phyloP scores from a whole-genome alignment of 2,797 vertebrate genomes.

The Molossus molossus region DNA sequence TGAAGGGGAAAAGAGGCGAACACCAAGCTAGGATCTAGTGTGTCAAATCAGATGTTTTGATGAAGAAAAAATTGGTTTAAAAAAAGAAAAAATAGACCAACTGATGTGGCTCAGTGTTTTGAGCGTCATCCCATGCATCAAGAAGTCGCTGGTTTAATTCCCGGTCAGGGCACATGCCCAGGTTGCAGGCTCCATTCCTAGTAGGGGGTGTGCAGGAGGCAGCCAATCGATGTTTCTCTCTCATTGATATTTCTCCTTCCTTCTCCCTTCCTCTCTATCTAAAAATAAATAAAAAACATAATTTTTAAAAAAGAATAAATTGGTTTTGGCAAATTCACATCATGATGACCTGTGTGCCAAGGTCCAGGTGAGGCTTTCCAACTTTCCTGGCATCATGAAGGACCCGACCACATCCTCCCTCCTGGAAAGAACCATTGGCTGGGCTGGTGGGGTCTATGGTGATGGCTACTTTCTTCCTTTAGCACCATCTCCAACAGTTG shows the following conservation, averaged over 20 bases:
- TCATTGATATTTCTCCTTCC: too few species aligned
- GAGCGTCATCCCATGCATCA: too few species aligned
- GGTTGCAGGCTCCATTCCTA: too few species aligned
- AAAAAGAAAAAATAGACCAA: neutral
- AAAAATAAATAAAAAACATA: too few species aligned
- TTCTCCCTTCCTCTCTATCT: too few species aligned
- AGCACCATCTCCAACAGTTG: neutral
- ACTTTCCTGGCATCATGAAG: neutral
- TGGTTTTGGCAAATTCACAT: constrained; percentile 44
- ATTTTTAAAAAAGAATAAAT: neutral
- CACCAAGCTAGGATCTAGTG: neutral
- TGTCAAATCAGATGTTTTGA: constrained; percentile 43
- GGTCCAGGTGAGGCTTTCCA: neutral
- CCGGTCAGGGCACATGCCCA: too few species aligned
- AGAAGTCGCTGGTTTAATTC: too few species aligned
- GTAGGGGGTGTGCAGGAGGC: too few species aligned
- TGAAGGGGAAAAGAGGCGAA: neutral
- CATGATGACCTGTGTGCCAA: neutral
- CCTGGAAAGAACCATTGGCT: neutral
- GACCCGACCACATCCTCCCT: neutral
- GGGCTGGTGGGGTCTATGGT: neutral
- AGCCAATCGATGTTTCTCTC: too few species aligned
- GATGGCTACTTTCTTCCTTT: neutral
- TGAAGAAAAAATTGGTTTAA: neutral
- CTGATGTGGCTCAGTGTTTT: too few species aligned